Evolutionary conservation across 1,140 invertebrate genomes (phyloP).

Genomic region (Pygmarrhopalites habei): DNA sequence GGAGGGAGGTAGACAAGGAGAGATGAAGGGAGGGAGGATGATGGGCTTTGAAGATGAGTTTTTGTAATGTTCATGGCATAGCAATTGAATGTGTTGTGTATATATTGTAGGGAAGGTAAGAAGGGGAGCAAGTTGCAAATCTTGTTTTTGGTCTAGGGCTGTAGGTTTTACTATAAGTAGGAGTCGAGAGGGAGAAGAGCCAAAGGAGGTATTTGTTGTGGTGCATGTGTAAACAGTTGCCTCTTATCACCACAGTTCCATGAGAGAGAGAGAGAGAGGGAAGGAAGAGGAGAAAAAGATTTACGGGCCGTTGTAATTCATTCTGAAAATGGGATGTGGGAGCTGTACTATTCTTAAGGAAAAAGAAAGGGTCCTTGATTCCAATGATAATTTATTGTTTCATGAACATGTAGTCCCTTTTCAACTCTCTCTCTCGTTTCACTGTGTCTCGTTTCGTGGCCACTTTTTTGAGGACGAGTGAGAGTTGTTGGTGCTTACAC

Average conservation of each 20-base stretch:
- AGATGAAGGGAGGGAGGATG: too few relatives aligned
- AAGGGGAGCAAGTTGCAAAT: too few relatives aligned
- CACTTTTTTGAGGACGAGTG: too few relatives aligned
- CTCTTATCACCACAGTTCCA: constrained; percentile 23
- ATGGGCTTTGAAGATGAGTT: too few relatives aligned
- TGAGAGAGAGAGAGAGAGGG: too few relatives aligned
- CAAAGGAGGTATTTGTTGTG: constrained; percentile 20
- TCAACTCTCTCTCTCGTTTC: not conserved
- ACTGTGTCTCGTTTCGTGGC: constrained; percentile 9
- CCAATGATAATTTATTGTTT: constrained; percentile 26
- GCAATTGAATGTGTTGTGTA: too few relatives aligned
- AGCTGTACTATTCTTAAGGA: constrained; percentile 20
- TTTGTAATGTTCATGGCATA: too few relatives aligned
- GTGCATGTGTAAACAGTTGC: constrained; percentile 30
- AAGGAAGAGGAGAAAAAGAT: too few relatives aligned
- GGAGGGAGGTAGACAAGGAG: too few relatives aligned
- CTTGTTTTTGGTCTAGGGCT: constrained; percentile 16
- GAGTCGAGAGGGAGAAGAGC: not conserved
- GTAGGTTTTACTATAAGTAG: not conserved
- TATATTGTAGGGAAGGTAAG: too few relatives aligned
- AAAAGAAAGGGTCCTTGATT: constrained; percentile 14
- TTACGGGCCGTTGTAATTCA: constrained; percentile 29
- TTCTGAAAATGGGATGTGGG: constrained; percentile 21
- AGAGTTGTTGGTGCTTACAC: too few relatives aligned
- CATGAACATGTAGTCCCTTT: constrained; percentile 10